These are phyloP conservation scores for Bucco capensis DNA, from an alignment of 2,113 vertebrate genomes.

Conservation along the genomic window DNA sequence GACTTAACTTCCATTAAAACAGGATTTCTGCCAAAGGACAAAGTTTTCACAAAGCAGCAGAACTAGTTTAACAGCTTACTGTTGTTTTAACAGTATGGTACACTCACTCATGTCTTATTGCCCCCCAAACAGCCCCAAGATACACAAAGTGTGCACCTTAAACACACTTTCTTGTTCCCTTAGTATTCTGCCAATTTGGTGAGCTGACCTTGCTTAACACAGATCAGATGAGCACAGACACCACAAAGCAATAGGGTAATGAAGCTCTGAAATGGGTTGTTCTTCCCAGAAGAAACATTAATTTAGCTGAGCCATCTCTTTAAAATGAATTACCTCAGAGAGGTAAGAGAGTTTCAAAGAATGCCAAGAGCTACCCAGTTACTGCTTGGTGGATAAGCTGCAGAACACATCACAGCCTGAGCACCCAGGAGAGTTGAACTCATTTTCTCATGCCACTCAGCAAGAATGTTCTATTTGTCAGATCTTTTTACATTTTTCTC, in stretches of 20 bases:
- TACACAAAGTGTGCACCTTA: not conserved
- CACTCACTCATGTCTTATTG: not conserved
- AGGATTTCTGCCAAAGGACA: not conserved
- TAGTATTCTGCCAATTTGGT: not conserved
- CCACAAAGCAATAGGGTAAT: not conserved
- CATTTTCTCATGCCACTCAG: not conserved
- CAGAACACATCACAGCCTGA: not conserved
- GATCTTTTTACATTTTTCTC: not conserved
- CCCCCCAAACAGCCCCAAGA: not conserved
- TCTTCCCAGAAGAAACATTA: not conserved
- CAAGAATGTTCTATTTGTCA: not conserved
- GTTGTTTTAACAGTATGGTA: not conserved
- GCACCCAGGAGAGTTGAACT: not conserved
- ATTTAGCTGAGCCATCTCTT: not conserved
- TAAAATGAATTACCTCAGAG: not conserved
- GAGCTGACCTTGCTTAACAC: not conserved
- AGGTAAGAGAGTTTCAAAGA: not conserved
- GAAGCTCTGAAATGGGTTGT: not conserved
- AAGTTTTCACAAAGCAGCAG: not conserved
- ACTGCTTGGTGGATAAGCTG: not conserved
- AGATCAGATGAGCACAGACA: not conserved
- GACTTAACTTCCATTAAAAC: not conserved
- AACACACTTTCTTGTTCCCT: not conserved
- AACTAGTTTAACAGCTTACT: not conserved
- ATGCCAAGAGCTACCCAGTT: not conserved